phyloP scores from a whole-genome alignment of 92 coral and sea anemone species.

The Epizoanthus ramosus region DNA sequence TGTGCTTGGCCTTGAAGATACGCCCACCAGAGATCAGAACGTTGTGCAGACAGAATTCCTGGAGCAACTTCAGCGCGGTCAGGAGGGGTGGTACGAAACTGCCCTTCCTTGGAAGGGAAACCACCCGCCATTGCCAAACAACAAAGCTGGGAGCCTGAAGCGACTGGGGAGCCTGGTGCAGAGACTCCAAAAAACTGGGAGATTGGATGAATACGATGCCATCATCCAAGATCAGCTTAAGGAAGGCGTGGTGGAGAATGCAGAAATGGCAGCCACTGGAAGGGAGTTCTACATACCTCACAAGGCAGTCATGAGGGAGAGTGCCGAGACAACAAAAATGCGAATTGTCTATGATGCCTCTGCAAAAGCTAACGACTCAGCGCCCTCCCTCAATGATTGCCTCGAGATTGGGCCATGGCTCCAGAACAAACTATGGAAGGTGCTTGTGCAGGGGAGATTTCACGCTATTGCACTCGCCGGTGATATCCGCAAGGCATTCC shows the following conservation, averaged over 20 bases:
- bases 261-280: constrained; percentile 64
- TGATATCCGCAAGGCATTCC: constrained; percentile 62
- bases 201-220: constrained; percentile 47
- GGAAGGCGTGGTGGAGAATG: constrained; percentile 59
- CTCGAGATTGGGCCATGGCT: constrained; percentile 65
- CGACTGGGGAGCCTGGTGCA: constrained; percentile 49
- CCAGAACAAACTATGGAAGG: constrained; percentile 66
- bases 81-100: constrained; percentile 68
- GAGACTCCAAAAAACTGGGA: constrained; percentile 56
- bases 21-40: constrained; percentile 58
- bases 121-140: constrained; percentile 49
- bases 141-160: constrained; percentile 55
- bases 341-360: constrained; percentile 63
- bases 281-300: constrained; percentile 67
- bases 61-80: constrained; percentile 62
- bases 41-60: constrained; percentile 61
- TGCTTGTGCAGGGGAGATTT: constrained; percentile 59
- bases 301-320: constrained; percentile 66
- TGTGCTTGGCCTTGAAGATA: constrained; percentile 62
- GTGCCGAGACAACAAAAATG: constrained; percentile 63
- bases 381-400: constrained; percentile 61
- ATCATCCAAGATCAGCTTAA: constrained; percentile 57
- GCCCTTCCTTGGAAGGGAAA: constrained; percentile 67
- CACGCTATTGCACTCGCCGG: constrained; percentile 60
- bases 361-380: constrained; percentile 51